Base-by-base conservation (phyloP, 2,888 invertebrate species). In the Drosophila hawaiiensis region DNA sequence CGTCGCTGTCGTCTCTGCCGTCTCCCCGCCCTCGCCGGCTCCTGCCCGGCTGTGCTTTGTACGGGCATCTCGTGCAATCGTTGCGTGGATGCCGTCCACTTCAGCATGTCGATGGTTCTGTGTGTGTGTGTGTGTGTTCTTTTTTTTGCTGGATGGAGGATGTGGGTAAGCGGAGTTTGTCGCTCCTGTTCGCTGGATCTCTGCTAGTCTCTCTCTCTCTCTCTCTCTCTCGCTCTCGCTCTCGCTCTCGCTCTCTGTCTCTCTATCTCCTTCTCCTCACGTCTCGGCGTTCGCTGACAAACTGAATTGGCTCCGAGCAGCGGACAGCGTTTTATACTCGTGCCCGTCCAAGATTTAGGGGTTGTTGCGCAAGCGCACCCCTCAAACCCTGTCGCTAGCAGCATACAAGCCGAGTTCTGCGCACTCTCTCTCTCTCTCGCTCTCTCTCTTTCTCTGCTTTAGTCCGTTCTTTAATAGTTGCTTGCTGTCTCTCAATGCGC, bases 21-120 rank as follows among this genome's bases (percentile, higher is more conserved):
- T 3, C 89, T 80, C 52, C 47, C 75, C 9, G 66, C 49, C 4
- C 72, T 62, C 22, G 66, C 53, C 49, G 67, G 19, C n/a, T 33
- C 22, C 12, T 6, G 33, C n/a, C 19, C 10, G 19, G 39, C 25
- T 41, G 50, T 25, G 37, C 35, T 22, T 9, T 47, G 47, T 16
- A 16, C 47, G 9, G 53, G 64, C 37, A 84, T 70, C 59, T 88
- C 86, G 68, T 89, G 84, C 60, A 84, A 53, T 69, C 88, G 89
- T 56, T 92, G 91, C 31, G 89, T 87, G 43, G 93, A 90, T n/a
- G 91, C 86, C 16, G 93, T 91, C 93, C 93, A 93, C 91, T 93
- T 93, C 54, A 93, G 90, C 93, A 93, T 93, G 29, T 60, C 56
- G 14, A 10, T 52, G 1, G 37, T 43, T 31, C 22, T 59, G 6